Base-by-base conservation (phyloP, 1,140 invertebrate genomes). In the Hermetia illucens region DNA sequence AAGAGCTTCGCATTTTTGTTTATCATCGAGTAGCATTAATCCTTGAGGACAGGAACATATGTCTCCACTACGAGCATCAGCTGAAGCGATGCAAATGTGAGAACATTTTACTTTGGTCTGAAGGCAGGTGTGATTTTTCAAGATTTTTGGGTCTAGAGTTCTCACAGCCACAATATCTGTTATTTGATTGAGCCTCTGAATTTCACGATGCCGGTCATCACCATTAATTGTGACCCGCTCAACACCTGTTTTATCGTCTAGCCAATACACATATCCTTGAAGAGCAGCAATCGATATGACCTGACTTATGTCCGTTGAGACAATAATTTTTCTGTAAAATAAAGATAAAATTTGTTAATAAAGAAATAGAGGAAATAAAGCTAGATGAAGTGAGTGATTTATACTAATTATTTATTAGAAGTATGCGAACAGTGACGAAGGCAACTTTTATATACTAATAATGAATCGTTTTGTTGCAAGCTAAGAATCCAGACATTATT, bases 41-140 rank as follows among this genome's bases (percentile, higher is more conserved):
- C 77, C 76, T 41, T 76, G 68, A 21, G 89, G 80, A 62, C 85
- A 89, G 13, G 77, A 74, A 57, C 91, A 91, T 49, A 74, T 54
- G 12, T 62, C 58, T 48, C 69, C 55, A 36, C 48, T 45, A 40
- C 46, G 46, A 49, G 42, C 58, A 62, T 58, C 62, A 61, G 48
- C 76, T 65, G 56, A 83, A 78, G 48, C 88, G 62, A 66, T 89
- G 74, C 44, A 87, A 30, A 61, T 60, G 34, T 61, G 58, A 2
- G 58, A 61, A 29, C 58, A 61, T 34, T 58, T 61, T 18, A 50
- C 57, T n/a, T 46, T 49, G 21, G 48, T 48, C 21, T 56, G 50
- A 12, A 59, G 34, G 22, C 58, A 61, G 5, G 56, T 55, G 27
- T 58, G 57, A 46, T 54, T 62, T 10, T 58, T 44, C 8, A 61